Conservation (phyloP, 2,888 invertebrate species). For the Kryphioiulus occultus region DNA sequence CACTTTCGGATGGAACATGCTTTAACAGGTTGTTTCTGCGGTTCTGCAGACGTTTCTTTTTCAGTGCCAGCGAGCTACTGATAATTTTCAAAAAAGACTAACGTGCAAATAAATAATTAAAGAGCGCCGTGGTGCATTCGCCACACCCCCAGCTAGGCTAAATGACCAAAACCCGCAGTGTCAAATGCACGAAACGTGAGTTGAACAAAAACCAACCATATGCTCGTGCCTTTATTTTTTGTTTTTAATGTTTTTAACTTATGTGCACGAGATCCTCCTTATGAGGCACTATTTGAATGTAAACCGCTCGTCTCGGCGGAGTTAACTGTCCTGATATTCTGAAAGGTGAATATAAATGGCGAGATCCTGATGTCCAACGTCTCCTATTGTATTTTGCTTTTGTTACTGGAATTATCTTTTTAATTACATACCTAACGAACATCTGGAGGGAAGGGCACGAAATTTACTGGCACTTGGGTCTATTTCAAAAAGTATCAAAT, state of each 20-base stretch:
- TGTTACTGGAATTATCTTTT: too few species aligned
- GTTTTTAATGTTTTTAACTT: background rate
- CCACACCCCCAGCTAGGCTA: background rate
- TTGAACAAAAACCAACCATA: background rate
- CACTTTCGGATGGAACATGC: background rate
- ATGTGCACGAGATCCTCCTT: background rate
- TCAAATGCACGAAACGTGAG: constrained; percentile 2
- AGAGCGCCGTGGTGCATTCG: background rate
- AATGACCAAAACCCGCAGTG: background rate
- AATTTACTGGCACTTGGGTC: too few species aligned
- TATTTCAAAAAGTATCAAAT: too few species aligned
- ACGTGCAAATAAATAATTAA: background rate
- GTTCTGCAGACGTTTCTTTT: background rate
- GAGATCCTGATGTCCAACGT: too few species aligned
- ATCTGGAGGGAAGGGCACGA: too few species aligned
- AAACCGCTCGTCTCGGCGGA: background rate
- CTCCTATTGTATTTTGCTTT: too few species aligned
- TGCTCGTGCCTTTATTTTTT: background rate
- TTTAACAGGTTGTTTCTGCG: constrained; percentile 6
- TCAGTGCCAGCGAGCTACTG: background rate
- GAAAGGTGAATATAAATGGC: background rate
- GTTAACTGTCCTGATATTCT: background rate
- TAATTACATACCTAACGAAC: too few species aligned
- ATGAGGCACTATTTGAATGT: background rate
- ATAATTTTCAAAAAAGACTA: constrained; percentile 1